Base-by-base conservation (phyloP, 2,888 invertebrate species). In the Brachypalpus laphriformis region DNA sequence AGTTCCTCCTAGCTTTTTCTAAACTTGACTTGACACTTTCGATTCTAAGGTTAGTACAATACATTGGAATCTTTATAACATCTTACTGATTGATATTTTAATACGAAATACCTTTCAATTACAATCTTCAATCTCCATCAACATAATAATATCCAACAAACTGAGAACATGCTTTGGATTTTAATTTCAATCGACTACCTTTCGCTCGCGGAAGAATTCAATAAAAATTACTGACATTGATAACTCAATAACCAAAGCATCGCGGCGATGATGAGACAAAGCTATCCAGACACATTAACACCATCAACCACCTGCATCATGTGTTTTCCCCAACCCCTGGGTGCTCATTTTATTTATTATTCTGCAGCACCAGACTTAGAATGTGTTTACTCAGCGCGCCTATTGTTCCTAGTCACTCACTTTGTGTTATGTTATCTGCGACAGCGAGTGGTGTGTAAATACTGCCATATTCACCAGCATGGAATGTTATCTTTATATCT, bases 401-500 rank as follows among this genome's bases (percentile, higher is more conserved):
- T 61, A 72, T 82, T 77, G 77, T 82, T 61, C 77, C 61, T 47
- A 77, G 68, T 82, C 66, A 42, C 45, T 82, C 59, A 61, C 57
- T 54, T 31, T 65, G 57, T 77, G 49, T 68, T 25, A 2, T 25
- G 59, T 42, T 76, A 71, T 63, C 63, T 70, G 57, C 40, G 56
- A 37, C 57, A 82, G 51, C 34, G 3, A 70, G 61, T 77, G 20
- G 8, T 72, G 59, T 65, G 63, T 66, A 75, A 54, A 81, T 75
- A 54, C 42, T 31, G 8, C 16, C 54, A 61, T 57, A 72, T 40
- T 82, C 77, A 82, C 22, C 77, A 11, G 65, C 11, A 72, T 66
- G 82, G 82, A 82, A 82, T 82, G 42, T 82, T 77, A 82, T 82
- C 82, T 72, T 56, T n/a, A 47, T 72, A 77, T 77, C 57, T 77